These are phyloP conservation scores for Microcebus griseorufus DNA, from an alignment of 2,113 vertebrate genomes.

Conservation along the genomic window DNA sequence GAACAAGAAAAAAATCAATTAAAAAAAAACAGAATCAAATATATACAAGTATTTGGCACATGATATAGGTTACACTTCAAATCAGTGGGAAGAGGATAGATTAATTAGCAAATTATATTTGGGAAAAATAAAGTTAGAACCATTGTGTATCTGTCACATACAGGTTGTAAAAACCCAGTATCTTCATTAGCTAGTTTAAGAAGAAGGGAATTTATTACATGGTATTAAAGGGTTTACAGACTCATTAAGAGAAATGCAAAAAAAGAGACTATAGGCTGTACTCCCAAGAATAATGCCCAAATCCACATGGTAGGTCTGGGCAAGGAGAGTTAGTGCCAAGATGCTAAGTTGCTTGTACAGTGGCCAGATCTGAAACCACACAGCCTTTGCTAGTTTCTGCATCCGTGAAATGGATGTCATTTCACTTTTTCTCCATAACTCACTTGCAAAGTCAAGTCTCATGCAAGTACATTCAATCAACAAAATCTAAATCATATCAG, in stretches of 20 bases:
- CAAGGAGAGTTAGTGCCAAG: background rate
- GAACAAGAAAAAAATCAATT: background rate
- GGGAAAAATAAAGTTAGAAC: conserved; percentile 35
- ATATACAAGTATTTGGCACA: background rate
- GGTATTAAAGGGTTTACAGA: background rate
- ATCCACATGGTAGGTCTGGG: background rate
- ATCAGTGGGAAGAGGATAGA: background rate
- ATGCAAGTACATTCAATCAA: background rate
- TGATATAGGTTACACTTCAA: conserved; percentile 13
- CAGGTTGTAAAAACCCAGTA: background rate
- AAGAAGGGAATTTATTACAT: background rate
- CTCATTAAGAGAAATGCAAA: background rate
- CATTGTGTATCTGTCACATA: background rate
- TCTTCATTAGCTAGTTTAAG: conserved; percentile 15
- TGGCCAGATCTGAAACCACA: background rate
- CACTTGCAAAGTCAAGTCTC: conserved; percentile 16
- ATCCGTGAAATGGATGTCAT: background rate
- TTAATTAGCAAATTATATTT: background rate
- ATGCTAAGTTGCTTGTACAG: background rate
- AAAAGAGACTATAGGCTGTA: background rate
- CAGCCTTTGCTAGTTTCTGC: background rate
- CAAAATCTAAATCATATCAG: conserved; percentile 16
- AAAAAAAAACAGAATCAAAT: background rate
- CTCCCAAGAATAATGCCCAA: background rate
- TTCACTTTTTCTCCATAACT: background rate